These are phyloP conservation scores for Coranthus polyacanthus DNA, from an alignment of 2,797 vertebrate genomes.

Conservation along the genomic window DNA sequence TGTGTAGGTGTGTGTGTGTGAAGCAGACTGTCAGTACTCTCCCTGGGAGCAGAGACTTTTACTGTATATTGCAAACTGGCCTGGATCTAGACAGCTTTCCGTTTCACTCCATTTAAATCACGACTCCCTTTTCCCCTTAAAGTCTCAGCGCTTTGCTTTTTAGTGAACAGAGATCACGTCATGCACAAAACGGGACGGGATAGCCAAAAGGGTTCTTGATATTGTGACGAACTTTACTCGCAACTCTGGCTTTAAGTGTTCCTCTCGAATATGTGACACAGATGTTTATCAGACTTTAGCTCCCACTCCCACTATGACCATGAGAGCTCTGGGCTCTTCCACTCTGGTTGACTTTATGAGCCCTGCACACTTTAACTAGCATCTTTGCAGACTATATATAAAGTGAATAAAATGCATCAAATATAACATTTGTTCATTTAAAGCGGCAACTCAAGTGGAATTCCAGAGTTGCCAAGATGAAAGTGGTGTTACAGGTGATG, in stretches of 20 bases:
- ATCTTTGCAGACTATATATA: too few species aligned
- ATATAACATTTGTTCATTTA: too few species aligned
- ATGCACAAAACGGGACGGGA: neutral
- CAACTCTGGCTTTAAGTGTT: neutral
- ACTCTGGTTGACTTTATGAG: too few species aligned
- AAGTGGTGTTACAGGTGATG: too few species aligned
- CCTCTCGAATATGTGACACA: neutral
- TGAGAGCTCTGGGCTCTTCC: too few species aligned
- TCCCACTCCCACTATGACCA: too few species aligned
- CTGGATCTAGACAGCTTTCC: constrained; percentile 11
- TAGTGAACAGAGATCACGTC: neutral
- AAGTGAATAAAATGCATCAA: too few species aligned
- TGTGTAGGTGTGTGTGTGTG: constrained; percentile 15
- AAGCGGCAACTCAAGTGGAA: too few species aligned
- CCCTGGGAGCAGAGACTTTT: constrained; percentile 14
- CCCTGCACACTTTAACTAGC: too few species aligned
- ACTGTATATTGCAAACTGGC: constrained; percentile 13
- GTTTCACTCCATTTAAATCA: constrained; percentile 15
- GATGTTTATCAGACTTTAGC: too few species aligned
- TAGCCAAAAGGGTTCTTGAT: constrained; percentile 1
- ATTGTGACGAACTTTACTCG: neutral
- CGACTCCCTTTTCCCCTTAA: neutral
- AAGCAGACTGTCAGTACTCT: constrained; percentile 6
- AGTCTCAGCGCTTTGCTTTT: neutral
- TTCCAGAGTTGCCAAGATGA: too few species aligned